phyloP scores from a whole-genome alignment of 2,113 vertebrate species.

The Carettochelys insculpta region DNA sequence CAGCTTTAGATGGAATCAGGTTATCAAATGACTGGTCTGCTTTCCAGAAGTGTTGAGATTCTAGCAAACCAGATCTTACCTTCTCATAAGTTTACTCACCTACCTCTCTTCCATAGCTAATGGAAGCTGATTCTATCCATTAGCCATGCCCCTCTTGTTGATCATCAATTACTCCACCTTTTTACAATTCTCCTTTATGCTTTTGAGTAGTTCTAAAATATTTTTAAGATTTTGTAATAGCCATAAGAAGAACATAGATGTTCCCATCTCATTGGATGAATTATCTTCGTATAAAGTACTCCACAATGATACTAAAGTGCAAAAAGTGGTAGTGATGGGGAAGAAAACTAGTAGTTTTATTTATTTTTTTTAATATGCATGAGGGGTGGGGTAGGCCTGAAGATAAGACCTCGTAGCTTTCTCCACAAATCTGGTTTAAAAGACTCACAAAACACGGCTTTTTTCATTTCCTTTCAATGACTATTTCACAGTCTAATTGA shows the following conservation, averaged over 20 bases:
- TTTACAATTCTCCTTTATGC: background rate
- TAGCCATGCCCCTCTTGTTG: background rate
- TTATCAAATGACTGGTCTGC: constrained; percentile 17
- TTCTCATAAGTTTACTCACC: constrained; percentile 14
- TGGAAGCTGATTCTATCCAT: background rate
- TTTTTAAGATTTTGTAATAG: constrained; percentile 10
- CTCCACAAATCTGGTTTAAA: background rate
- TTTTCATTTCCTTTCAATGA: background rate
- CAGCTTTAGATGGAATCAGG: constrained; percentile 13
- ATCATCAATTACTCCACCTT: background rate
- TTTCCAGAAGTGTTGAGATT: constrained; percentile 25
- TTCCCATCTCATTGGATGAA: background rate
- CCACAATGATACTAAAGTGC: background rate
- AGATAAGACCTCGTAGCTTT: background rate
- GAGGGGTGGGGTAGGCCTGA: accelerated
- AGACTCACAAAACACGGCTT: background rate
- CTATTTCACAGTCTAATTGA: background rate
- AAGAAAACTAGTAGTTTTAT: background rate
- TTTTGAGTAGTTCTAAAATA: background rate
- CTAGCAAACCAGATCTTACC: constrained; percentile 40
- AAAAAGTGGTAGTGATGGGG: constrained; percentile 11
- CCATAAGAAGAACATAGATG: constrained; percentile 23
- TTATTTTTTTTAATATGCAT: too few relatives aligned
- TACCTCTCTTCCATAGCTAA: background rate
- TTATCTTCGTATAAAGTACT: background rate